Conservation (phyloP, 2,888 invertebrate genomes). For the Diarsia dahlii region DNA sequence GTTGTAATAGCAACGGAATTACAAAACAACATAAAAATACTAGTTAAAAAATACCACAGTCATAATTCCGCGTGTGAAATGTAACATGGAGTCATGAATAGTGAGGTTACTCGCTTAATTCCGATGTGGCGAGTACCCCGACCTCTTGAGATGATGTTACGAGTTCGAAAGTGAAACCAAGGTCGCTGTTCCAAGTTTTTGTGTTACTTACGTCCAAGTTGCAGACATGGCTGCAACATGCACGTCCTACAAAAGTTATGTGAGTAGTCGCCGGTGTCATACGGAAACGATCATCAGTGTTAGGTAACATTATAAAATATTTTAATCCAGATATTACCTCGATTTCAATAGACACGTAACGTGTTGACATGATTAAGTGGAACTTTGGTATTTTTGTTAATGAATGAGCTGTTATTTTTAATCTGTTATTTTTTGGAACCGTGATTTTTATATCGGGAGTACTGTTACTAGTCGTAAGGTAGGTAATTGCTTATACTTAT, state of each 20-base stretch:
- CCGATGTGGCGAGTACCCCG: slow-evolving; percentile 72
- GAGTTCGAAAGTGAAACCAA: slow-evolving; percentile 84
- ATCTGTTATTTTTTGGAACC: slow-evolving; percentile 25
- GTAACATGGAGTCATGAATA: slow-evolving; percentile 24
- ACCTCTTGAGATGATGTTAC: slow-evolving; percentile 73
- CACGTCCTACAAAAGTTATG: slow-evolving; percentile 66
- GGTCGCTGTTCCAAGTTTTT: slow-evolving; percentile 63
- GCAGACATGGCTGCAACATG: slow-evolving; percentile 70
- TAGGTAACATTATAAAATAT: slow-evolving; percentile 67
- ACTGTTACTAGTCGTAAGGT: background rate
- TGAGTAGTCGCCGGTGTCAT: slow-evolving; percentile 52
- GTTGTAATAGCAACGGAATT: slow-evolving; percentile 17
- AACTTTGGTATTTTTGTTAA: slow-evolving; percentile 24
- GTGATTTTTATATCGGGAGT: background rate
- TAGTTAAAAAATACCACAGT: slow-evolving; percentile 25
- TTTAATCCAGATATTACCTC: slow-evolving; percentile 60
- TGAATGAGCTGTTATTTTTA: slow-evolving; percentile 38
- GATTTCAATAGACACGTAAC: slow-evolving; percentile 49
- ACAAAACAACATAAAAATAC: slow-evolving; percentile 27
- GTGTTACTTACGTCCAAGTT: slow-evolving; percentile 46
- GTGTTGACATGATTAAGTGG: slow-evolving; percentile 35
- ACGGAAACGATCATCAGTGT: slow-evolving; percentile 67
- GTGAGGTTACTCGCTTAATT: slow-evolving; percentile 61
- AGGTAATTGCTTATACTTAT: background rate
- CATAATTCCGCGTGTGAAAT: slow-evolving; percentile 58